Base-by-base conservation (phyloP, 2,113 vertebrate species). In the Dasyornis broadbenti region DNA sequence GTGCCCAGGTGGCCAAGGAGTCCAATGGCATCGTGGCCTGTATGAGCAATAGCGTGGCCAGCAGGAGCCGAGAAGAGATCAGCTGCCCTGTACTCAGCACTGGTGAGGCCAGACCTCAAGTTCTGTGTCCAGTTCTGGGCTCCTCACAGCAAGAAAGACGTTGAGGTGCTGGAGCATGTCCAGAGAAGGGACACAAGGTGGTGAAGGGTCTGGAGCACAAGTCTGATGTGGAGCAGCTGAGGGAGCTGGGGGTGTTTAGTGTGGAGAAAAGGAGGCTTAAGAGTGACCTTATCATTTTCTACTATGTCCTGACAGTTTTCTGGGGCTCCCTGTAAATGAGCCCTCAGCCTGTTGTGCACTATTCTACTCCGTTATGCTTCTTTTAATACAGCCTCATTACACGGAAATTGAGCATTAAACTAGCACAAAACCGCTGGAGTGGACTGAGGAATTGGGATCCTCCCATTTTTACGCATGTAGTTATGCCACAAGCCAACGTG, bases 371-470 rank as follows among this genome's bases (percentile, higher is more conserved):
- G 0, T 61, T 81, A 66, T 0, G 1, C 83, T 78, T 63, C 71
- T 86, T 90, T 83, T 71, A 66, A 78, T 82, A 56, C 72, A 83
- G 77, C 64, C 44, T 78, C 56, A 40, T 92, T 89, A 80, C 64
- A 68, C 0, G 57, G 82, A 92, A 95, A 94, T 68, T 60, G 83
- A 92, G 83, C 19, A 0, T 94, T 92, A 92, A 95, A 94, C 69
- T 59, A 86, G 89, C 83, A 89, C 23, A 75, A 96, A 96, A 73
- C 42, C 10, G 0, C 66, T 10, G 5, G 26, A 85, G 49, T 30
- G 12, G 59, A 90, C 64, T 27, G 56, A 59, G 86, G 65, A 94
- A 81, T 31, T 3, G 1, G 72, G 64, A 93, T 81, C 64, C 71
- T 94, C 69, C 57, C 69, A 56, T 59, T 93, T 82, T 84, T 78